phyloP scores from a whole-genome alignment of 2,797 vertebrate species.

The Gymnothorax javanicus region DNA sequence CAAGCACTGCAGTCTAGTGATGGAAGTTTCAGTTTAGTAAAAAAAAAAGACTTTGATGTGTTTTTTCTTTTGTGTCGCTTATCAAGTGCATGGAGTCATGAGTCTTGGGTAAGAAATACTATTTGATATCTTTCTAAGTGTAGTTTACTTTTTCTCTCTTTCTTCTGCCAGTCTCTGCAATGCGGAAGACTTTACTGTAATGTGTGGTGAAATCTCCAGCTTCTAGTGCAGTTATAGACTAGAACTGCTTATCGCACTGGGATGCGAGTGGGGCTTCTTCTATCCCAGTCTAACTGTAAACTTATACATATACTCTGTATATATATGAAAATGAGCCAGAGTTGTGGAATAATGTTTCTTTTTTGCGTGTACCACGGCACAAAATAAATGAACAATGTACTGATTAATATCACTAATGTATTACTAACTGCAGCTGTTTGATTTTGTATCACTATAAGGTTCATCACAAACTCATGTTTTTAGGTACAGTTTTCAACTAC shows the following conservation, averaged over 20 bases:
- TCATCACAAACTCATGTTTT: slow-evolving; percentile 84
- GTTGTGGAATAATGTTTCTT: slow-evolving; percentile 70
- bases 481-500: slow-evolving; percentile 85
- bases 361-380: slow-evolving; percentile 91
- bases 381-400: slow-evolving; percentile 84
- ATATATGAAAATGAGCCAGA: slow-evolving; percentile 82
- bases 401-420: slow-evolving; percentile 67
- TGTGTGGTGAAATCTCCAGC: slow-evolving; percentile 79
- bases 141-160: slow-evolving; percentile 66
- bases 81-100: slow-evolving; percentile 95
- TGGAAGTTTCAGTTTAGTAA: slow-evolving; percentile 60
- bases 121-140: slow-evolving; percentile 79
- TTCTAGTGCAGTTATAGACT: slow-evolving; percentile 78
- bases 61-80: slow-evolving; percentile 90
- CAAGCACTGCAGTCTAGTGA: slow-evolving; percentile 89
- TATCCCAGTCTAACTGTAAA: slow-evolving; percentile 63
- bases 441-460: slow-evolving; percentile 92
- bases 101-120: slow-evolving; percentile 78
- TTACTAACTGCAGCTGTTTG: slow-evolving; percentile 81
- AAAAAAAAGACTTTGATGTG: slow-evolving; percentile 72
- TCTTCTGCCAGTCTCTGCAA: slow-evolving; percentile 81
- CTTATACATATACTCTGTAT: slow-evolving; percentile 54
- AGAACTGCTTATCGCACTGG: slow-evolving; percentile 86
- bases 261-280: slow-evolving; percentile 85
- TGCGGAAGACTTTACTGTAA: slow-evolving; percentile 83